These are phyloP conservation scores for Melanotaenia maccullochi DNA, from an alignment of 2,797 vertebrate species.

Conservation along the genomic window DNA sequence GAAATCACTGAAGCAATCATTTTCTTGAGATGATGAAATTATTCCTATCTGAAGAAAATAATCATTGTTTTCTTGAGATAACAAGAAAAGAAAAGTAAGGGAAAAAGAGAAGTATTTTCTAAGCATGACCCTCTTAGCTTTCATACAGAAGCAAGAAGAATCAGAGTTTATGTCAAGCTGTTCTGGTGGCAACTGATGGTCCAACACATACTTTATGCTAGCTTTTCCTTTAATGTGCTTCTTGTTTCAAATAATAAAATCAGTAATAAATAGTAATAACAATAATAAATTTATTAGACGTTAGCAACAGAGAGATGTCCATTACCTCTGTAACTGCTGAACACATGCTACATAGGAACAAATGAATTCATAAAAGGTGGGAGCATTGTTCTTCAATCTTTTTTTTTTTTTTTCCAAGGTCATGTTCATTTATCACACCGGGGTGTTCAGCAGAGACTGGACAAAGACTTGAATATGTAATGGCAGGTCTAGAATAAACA, in stretches of 20 bases:
- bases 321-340: slow-evolving; percentile 41
- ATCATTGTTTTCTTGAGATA: background rate
- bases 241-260: slow-evolving; percentile 60
- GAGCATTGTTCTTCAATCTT: slow-evolving; percentile 77
- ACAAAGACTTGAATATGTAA: slow-evolving; percentile 80
- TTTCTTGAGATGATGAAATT: background rate
- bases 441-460: slow-evolving; percentile 65
- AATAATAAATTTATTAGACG: slow-evolving; percentile 60
- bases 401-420: slow-evolving; percentile 83
- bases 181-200: background rate
- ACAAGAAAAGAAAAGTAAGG: background rate
- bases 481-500: slow-evolving; percentile 67
- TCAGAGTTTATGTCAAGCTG: background rate
- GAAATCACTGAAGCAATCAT: no score
- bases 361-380: slow-evolving; percentile 66
- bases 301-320: slow-evolving; percentile 25
- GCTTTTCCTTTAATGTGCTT: background rate
- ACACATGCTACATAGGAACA: slow-evolving; percentile 48
- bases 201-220: background rate
- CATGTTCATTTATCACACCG: slow-evolving; percentile 80
- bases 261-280: no score
- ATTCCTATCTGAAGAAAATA: background rate
- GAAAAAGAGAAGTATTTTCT: background rate
- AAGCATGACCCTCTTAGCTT: no score
- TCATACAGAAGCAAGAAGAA: background rate